Evolutionary conservation across 2,797 vertebrate genomes (phyloP).

Genomic region (Lepus oiostolus): DNA sequence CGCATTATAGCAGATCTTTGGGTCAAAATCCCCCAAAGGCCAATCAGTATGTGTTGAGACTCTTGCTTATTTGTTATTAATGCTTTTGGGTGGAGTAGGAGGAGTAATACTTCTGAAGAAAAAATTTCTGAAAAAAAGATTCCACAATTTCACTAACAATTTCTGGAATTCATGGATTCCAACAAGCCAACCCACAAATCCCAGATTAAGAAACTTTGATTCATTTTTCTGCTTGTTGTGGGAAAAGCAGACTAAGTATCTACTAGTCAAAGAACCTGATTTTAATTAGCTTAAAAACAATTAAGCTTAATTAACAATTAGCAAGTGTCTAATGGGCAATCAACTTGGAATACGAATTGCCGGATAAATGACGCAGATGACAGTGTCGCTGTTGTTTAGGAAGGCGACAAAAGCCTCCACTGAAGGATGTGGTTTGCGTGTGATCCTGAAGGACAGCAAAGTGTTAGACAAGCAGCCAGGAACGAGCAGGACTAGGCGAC

Average conservation of each 20-base stretch:
- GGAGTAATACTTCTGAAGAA: background rate
- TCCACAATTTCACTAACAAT: background rate
- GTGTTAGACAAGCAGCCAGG: background rate
- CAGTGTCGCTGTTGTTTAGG: background rate
- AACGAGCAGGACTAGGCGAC: accelerated
- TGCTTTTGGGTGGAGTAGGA: background rate
- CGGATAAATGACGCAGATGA: background rate
- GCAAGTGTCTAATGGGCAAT: background rate
- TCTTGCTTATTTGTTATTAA: slow-evolving; percentile 6
- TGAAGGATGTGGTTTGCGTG: background rate
- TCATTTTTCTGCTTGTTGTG: background rate
- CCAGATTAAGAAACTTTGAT: slow-evolving; percentile 33
- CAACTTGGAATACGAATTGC: slow-evolving; percentile 27
- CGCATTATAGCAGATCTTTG: background rate
- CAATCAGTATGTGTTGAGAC: background rate
- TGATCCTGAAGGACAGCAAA: background rate
- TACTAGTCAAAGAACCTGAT: background rate
- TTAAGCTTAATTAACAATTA: slow-evolving; percentile 18
- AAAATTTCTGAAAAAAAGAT: no score
- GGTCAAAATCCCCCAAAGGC: background rate
- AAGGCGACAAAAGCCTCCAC: background rate
- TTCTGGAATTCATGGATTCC: background rate
- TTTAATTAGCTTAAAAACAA: background rate
- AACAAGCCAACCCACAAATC: background rate
- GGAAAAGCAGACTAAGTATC: background rate